Conservation (phyloP, 2,113 vertebrate genomes). For the Dipodomys ordii region DNA sequence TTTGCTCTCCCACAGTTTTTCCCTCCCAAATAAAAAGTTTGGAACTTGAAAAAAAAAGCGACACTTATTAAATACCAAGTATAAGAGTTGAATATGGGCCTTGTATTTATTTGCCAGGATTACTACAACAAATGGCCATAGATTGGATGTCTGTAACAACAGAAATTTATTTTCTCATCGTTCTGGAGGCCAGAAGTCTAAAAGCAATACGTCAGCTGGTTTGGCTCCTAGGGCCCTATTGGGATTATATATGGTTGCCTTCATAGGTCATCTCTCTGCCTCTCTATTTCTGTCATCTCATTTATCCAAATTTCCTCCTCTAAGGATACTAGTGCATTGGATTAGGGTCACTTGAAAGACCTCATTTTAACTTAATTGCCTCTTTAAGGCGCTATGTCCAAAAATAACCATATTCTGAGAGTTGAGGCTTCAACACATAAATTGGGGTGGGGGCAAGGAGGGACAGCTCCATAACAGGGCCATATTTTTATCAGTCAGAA, state of each 20-base stretch:
- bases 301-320: neutral
- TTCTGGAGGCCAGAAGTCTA: neutral
- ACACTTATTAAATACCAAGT: neutral
- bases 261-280: neutral
- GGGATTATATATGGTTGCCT: neutral
- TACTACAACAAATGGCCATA: neutral
- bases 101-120: neutral
- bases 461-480: neutral
- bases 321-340: neutral
- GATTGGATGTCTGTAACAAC: neutral
- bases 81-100: neutral
- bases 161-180: neutral
- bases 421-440: neutral
- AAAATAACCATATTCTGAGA: neutral
- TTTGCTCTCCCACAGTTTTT: too few relatives aligned
- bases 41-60: slow-evolving; percentile 1
- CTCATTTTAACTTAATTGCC: slow-evolving; percentile 39
- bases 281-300: neutral
- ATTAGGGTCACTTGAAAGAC: slow-evolving; percentile 12
- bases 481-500: neutral
- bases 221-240: neutral
- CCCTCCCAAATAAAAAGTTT: neutral
- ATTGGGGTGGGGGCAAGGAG: neutral
- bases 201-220: neutral
- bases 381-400: neutral